Base-by-base conservation (phyloP, 23 tunicate species). In the Trididemnum clinides region DNA sequence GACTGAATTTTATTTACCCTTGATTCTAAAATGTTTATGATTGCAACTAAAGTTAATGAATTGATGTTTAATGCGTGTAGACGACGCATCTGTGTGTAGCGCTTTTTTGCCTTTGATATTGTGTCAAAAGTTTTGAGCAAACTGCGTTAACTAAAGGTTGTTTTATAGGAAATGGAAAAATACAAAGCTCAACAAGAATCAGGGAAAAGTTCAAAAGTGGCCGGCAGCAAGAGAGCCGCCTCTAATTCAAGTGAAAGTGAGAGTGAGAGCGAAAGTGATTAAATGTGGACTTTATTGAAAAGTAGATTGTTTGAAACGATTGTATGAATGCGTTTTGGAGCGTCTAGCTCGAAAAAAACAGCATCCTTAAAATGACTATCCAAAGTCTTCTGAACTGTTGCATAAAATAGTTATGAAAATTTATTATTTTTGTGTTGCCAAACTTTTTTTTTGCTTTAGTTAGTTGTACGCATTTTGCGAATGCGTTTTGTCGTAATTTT, bases 241-340 rank as follows among this genome's bases (percentile, higher is more conserved):
- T 50, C 81, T 1, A 58, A 72, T 20, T 72, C 81, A 2, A 83
- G 87, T 69, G 87, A 83, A 39, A 84, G 88, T 33, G 88, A 72
- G 30, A 83, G 79, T 49, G 87, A 83, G 10, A 39, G 51, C 28
- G 87, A 83, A 22, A 84, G 88, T 50, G 88, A 84, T 28, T 84
- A 50, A 84, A 33, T 19, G 25, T 19, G 5, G 27, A 28, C 21
- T 59, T 59, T 59, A 3, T 10, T 19, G 27, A 59, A 59, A n/a
- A 19, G 66, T 59, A 59, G 66, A 12, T 59, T n/a, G 25, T 59
- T n/a, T 59, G 5, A 19, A n/a, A 19, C 66, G 22, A 59, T 10
- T 59, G 66, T 28, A n/a, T n/a, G n/a, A n/a, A n/a, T n/a, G n/a
- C n/a, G n/a, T n/a, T n/a, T n/a, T n/a, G n/a, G n/a, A n/a, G n/a